Evolutionary conservation across 2,113 vertebrate genomes (phyloP).

Genomic region (Microcebus tavaratra): DNA sequence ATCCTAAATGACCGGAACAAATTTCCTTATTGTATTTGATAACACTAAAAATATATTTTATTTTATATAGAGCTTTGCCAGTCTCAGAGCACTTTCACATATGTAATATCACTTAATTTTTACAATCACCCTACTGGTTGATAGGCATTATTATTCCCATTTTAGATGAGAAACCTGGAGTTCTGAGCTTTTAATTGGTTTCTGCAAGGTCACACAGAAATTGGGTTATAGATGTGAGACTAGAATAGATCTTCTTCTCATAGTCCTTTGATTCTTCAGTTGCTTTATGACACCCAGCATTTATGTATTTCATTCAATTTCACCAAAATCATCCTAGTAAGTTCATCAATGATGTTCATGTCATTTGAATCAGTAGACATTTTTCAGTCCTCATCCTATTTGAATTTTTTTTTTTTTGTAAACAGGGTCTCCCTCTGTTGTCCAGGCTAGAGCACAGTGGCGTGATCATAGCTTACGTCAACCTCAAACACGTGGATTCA

Average conservation of each 20-base stretch:
- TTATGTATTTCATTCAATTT: not conserved
- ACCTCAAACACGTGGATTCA: no score
- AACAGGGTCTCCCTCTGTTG: no score
- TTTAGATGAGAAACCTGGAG: constrained; percentile 18
- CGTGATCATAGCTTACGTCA: no score
- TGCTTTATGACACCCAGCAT: not conserved
- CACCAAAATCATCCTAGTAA: not conserved
- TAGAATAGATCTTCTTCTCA: not conserved
- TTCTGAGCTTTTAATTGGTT: not conserved
- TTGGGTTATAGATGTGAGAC: not conserved
- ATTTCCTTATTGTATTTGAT: not conserved
- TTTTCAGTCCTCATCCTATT: not conserved
- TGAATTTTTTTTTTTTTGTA: no score
- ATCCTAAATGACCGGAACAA: not conserved
- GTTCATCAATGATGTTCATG: not conserved
- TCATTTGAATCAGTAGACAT: not conserved
- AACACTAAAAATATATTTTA: not conserved
- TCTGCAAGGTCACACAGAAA: not conserved
- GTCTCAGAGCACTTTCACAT: not conserved
- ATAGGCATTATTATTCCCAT: not conserved
- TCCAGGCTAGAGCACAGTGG: no score
- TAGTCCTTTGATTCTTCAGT: not conserved
- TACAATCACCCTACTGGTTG: not conserved
- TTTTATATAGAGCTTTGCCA: not conserved
- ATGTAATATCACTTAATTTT: not conserved